Conservation (phyloP, 2,113 vertebrate genomes). For the Tamias sibiricus region DNA sequence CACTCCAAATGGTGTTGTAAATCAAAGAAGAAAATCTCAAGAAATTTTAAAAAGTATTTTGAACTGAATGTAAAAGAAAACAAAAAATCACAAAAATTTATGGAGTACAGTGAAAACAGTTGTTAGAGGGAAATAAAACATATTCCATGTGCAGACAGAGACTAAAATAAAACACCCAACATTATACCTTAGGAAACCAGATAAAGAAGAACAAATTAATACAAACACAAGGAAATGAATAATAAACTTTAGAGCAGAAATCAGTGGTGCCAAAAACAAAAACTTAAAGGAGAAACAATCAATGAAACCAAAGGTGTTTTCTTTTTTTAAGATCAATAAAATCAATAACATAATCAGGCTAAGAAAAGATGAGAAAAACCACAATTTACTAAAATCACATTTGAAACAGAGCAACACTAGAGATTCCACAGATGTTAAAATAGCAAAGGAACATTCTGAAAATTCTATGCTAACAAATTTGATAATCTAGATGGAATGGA, state of each 20-base stretch:
- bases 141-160: background rate
- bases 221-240: background rate
- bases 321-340: background rate
- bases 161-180: too few species aligned
- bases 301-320: background rate
- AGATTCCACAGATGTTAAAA: background rate
- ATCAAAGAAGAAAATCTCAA: background rate
- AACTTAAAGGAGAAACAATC: background rate
- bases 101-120: background rate
- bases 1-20: background rate
- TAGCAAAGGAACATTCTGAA: background rate
- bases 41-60: background rate
- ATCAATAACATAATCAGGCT: background rate
- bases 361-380: background rate
- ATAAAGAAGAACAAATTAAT: background rate
- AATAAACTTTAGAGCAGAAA: background rate
- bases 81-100: background rate
- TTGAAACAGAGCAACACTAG: background rate
- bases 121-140: background rate
- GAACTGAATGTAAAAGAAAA: background rate
- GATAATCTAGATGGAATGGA: background rate
- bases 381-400: background rate
- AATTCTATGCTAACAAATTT: background rate
- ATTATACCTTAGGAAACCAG: background rate
- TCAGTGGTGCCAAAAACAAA: background rate